These are phyloP conservation scores for Drosophila tanythrix DNA, from an alignment of 2,888 invertebrate species.

Conservation along the genomic window DNA sequence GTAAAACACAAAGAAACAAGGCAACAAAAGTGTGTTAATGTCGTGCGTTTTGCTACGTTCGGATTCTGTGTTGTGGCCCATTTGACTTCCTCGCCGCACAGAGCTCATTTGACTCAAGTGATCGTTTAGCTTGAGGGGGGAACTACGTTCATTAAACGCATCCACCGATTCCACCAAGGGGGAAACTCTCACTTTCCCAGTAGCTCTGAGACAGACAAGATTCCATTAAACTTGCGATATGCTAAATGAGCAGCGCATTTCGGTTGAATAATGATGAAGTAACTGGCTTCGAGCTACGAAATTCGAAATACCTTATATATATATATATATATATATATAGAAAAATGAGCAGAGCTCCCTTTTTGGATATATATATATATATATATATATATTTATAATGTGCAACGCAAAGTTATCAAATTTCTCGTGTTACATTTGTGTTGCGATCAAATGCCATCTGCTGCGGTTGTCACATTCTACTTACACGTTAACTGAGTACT, in stretches of 20 bases:
- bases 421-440: constrained; percentile 1
- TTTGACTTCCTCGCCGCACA: constrained; percentile 50
- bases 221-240: constrained; percentile 35
- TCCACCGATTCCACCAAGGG: constrained; percentile 27
- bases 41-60: constrained; percentile 47
- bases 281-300: constrained; percentile 36
- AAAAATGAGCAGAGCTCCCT: constrained; percentile 24
- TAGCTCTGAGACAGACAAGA: constrained; percentile 11
- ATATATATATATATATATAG: not conserved
- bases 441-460: not conserved
- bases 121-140: constrained; percentile 37
- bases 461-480: constrained; percentile 2
- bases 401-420: constrained; percentile 11
- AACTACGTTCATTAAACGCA: constrained; percentile 29
- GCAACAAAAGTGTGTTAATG: constrained; percentile 66
- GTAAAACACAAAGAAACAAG: constrained; percentile 13
- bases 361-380: not conserved
- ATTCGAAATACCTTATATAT: not conserved
- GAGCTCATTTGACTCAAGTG: constrained; percentile 49
- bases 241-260: constrained; percentile 47
- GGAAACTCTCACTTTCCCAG: constrained; percentile 72
- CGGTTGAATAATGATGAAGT: constrained; percentile 36
- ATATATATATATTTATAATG: not conserved
- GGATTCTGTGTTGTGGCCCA: constrained; percentile 44
- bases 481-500: not conserved